A percentile compares a stretch with the other conserved stretches of the same genome.
Conservation (phyloP, 1,140 invertebrate genomes). For the Anastrepha obliqua region DNA sequence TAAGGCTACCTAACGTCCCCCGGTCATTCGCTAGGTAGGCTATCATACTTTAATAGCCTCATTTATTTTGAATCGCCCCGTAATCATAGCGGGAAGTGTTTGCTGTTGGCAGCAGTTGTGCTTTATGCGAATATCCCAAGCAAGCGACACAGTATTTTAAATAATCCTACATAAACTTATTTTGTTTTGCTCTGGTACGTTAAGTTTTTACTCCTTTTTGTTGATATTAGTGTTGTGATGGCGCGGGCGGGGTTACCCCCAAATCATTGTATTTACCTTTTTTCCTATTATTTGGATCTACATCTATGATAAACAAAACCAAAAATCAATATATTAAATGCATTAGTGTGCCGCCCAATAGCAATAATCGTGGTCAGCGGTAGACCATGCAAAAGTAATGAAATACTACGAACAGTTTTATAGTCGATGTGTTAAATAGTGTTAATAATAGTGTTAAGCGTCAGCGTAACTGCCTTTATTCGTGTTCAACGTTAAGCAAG, state of each 20-base stretch:
- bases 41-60: not conserved
- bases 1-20: no score
- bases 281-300: not conserved
- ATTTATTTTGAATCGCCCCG: not conserved
- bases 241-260: not conserved
- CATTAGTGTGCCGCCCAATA: not conserved
- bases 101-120: no score
- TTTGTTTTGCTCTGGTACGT: no score
- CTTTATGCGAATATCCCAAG: no score
- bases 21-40: not conserved
- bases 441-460: no score
- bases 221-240: not conserved
- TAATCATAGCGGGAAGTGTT: not conserved
- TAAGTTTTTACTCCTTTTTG: not conserved
- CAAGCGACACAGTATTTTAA: no score
- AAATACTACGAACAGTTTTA: not conserved
- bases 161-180: no score
- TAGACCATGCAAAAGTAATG: conserved; percentile 1
- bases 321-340: conserved; percentile 1
- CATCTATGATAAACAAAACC: no score
- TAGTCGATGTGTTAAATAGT: not conserved
- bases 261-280: not conserved
- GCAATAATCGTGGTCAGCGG: not conserved
- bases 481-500: not conserved
- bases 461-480: not conserved